Evolutionary conservation across 2,113 vertebrate genomes (phyloP).

Genomic region (Xerus inauris): DNA sequence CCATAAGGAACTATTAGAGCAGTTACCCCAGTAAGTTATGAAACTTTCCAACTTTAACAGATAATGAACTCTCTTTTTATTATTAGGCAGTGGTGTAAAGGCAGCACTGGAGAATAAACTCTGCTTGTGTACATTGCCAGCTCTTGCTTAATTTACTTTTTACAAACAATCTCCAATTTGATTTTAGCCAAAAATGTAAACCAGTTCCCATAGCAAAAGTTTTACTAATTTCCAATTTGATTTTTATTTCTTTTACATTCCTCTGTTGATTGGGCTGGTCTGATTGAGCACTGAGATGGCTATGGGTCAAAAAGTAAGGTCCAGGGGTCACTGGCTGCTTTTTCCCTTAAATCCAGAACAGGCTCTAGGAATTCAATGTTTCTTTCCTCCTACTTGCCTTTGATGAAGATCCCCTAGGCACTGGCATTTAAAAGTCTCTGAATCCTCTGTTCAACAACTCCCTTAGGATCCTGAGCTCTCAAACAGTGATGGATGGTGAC

Average conservation of each 20-base stretch:
- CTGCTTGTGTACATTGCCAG: background rate
- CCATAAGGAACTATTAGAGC: background rate
- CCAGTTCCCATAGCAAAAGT: background rate
- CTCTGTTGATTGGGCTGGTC: background rate
- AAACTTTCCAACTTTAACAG: background rate
- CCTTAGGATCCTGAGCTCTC: background rate
- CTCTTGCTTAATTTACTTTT: conserved; percentile 45
- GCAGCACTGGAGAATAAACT: background rate
- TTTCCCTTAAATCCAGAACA: background rate
- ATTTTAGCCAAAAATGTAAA: background rate
- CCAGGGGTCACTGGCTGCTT: background rate
- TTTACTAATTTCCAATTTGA: background rate
- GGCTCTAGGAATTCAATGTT: background rate
- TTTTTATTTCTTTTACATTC: background rate
- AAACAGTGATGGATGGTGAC: background rate
- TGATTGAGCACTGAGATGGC: background rate
- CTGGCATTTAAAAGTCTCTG: background rate
- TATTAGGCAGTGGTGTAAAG: background rate
- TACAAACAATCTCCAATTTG: background rate
- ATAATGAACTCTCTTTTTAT: background rate
- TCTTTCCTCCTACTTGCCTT: background rate
- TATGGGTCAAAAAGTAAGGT: fast-evolving
- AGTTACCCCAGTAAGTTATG: conserved; percentile 26
- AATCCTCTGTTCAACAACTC: background rate
- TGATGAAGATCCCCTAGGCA: background rate